Percentiles rank a stretch among this genome's conserved stretches.
Conservation (phyloP, 2,797 vertebrate species). For the Hippoglossus hippoglossus region DNA sequence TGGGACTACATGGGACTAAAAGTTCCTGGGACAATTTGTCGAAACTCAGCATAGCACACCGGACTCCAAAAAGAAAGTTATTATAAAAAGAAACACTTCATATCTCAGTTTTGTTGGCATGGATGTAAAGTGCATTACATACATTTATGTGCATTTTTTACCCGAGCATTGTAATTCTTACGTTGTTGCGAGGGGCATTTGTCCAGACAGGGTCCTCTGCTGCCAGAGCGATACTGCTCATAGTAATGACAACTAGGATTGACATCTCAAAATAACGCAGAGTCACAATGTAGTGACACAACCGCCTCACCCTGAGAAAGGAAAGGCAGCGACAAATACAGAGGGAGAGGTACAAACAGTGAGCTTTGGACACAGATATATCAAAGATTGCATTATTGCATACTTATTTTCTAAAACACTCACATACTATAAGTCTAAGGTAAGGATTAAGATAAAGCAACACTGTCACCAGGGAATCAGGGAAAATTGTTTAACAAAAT, state of each 20-base stretch:
- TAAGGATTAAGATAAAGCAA: background rate
- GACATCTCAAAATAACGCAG: conserved; percentile 97
- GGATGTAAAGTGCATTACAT: too few relatives aligned
- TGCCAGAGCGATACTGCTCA: conserved; percentile 97
- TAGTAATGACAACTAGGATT: conserved; percentile 94
- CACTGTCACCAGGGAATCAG: background rate
- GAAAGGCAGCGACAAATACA: background rate
- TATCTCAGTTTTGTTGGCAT: too few relatives aligned
- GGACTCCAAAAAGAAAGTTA: too few relatives aligned
- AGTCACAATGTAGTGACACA: conserved; percentile 95
- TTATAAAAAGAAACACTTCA: too few relatives aligned
- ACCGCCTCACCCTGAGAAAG: conserved; percentile 87
- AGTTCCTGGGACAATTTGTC: too few relatives aligned
- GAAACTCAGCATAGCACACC: too few relatives aligned
- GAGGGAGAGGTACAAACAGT: background rate
- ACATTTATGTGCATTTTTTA: too few relatives aligned
- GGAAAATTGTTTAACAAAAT: background rate
- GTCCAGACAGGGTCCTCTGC: conserved; percentile 95
- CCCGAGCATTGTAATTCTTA: conserved; percentile 74
- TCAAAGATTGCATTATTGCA: background rate
- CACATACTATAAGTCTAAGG: background rate
- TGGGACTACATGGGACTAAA: too few relatives aligned
- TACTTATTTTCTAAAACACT: background rate
- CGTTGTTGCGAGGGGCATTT: conserved; percentile 91
- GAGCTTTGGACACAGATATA: background rate